Evolutionary conservation across 2,797 vertebrate genomes (phyloP), one percentile per base, ranked within the genome.

Genomic region (Pempheris klunzingeri): DNA sequence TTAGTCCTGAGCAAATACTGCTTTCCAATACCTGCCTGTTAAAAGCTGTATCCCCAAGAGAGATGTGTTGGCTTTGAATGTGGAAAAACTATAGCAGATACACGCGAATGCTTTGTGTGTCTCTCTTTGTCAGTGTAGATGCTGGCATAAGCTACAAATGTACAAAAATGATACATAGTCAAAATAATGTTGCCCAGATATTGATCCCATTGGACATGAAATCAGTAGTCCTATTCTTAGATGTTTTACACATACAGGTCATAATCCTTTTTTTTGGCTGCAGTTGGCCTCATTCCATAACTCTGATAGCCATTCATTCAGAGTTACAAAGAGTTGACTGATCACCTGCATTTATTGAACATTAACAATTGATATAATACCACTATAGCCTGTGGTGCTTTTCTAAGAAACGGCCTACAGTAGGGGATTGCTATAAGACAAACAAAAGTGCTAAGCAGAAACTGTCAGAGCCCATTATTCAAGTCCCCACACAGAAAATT

Each of bases 381-480:
- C n/a, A 3, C 44, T 17, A 11, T 53, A 71, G 54, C 49, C 69
- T 41, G 41, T 22, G 8, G 65, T 38, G 59, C 10, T 44, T 17
- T 52, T 61, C 39, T 17, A 22, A 58, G 63, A 74, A 63, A 49
- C n/a, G n/a, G 38, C 10, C 69, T 26, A 6, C 18, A 62, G 69
- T 34, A 46, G 13, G 71, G 65, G n/a, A 72, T 59, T 28, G 18
- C 64, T 61, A 13, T 22, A 69, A 75, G 62, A 83, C 71, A 71
- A 85, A 83, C 63, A 76, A 84, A 85, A 74, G 65, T 74, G 53
- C 76, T 89, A 74, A 77, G 39, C 69, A 84, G 74, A 84, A 84
- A 61, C 77, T 81, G 84, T 82, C 87, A 75, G 65, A 76, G 77
- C 59, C 73, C 39, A 78, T 90, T 88, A 82, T 65, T 87, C 70